phyloP scores from a whole-genome alignment of 2,888 invertebrate species.

The Platycheirus rosarum region DNA sequence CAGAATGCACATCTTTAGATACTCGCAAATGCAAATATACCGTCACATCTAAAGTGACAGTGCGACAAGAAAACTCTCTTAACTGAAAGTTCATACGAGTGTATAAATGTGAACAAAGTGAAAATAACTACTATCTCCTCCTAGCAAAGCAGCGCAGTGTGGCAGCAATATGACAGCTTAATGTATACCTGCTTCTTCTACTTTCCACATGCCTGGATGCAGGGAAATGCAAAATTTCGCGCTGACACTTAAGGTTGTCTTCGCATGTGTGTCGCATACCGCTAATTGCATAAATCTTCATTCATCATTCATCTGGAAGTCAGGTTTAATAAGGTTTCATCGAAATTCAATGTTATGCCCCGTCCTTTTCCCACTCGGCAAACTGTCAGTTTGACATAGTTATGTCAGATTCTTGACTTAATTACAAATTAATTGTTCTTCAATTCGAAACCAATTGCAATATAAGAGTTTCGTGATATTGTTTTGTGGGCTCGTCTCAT shows the following conservation, averaged over 20 bases:
- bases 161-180: slow-evolving; percentile 17
- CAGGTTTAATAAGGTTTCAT: slow-evolving; percentile 7
- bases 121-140: slow-evolving; percentile 33
- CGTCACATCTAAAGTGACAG: slow-evolving; percentile 40
- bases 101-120: background rate
- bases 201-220: background rate
- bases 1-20: background rate
- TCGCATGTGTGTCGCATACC: slow-evolving; percentile 3
- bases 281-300: slow-evolving; percentile 27
- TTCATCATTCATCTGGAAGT: slow-evolving; percentile 10
- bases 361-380: background rate
- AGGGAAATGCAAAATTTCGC: background rate
- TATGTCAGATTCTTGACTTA: slow-evolving; percentile 57
- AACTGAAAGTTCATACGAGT: slow-evolving; percentile 38
- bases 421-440: slow-evolving; percentile 64
- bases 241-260: slow-evolving; percentile 23
- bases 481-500: slow-evolving; percentile 14
- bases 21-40: slow-evolving; percentile 37
- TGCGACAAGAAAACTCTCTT: slow-evolving; percentile 62
- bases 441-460: slow-evolving; percentile 61
- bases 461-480: slow-evolving; percentile 36
- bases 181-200: slow-evolving; percentile 21
- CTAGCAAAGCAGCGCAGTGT: background rate
- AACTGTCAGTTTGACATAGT: slow-evolving; percentile 13
- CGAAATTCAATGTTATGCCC: slow-evolving; percentile 21